Conservation (phyloP, 2,888 invertebrate species). For the Acholoe squamosa region DNA sequence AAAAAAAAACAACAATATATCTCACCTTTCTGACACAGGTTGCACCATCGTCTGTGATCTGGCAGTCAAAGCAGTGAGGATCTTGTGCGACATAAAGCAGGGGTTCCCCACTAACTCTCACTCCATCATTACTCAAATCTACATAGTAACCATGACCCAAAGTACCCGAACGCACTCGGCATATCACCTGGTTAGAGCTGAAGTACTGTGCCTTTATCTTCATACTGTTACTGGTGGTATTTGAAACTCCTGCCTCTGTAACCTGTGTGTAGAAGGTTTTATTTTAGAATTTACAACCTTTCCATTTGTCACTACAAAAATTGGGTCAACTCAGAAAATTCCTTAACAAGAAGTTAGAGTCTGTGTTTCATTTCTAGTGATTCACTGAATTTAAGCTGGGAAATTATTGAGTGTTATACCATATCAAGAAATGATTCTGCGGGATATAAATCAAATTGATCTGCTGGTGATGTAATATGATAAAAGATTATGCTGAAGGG, state of each 20-base stretch:
- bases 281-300: too few relatives aligned
- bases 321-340: too few relatives aligned
- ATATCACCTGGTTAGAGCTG: conserved; percentile 48
- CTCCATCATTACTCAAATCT: conserved; percentile 24
- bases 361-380: too few relatives aligned
- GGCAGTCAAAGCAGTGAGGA: conserved; percentile 16
- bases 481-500: too few relatives aligned
- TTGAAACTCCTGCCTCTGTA: neutral
- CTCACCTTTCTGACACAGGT: conserved; percentile 12
- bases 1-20: neutral
- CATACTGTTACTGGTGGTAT: neutral
- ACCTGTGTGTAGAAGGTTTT: neutral
- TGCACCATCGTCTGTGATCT: conserved; percentile 24
- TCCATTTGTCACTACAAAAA: too few relatives aligned
- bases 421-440: too few relatives aligned
- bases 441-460: too few relatives aligned
- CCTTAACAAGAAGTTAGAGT: too few relatives aligned
- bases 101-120: neutral
- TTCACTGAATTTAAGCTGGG: too few relatives aligned
- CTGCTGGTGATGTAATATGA: too few relatives aligned
- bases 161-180: neutral
- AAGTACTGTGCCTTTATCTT: neutral
- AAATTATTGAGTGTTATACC: too few relatives aligned
- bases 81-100: conserved; percentile 10
- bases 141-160: neutral